Evolutionary conservation across 2,797 vertebrate genomes (phyloP), one percentile per base, ranked within the genome.

Genomic region (Chelidonichthys spinosus): DNA sequence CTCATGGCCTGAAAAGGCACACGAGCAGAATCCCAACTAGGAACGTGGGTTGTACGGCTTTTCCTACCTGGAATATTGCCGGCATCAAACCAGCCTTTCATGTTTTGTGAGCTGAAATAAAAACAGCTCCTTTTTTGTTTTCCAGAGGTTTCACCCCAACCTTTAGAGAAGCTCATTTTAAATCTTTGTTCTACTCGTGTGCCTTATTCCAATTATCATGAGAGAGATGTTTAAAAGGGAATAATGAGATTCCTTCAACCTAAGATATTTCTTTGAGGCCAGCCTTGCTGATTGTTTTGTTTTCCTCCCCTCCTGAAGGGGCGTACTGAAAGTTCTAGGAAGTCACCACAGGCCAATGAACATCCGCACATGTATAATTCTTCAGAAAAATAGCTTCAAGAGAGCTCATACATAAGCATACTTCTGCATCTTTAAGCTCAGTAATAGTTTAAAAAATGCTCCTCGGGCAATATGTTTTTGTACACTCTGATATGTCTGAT

Each of bases 21-120:
- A 75, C 46, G 14, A 7, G 60, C 71, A 72, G 64, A 72, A 80
- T 82, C 67, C 50, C 73, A 68, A 66, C 62, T 11, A 40, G 68
- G 55, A 68, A 72, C 54, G 73, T 32, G 71, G 66, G 61, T 25
- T 63, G 76, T 76, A 17, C 18, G 13, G 79, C 74, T 89, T 90
- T 75, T 83, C 71, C 67, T 13, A 86, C 65, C 77, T 81, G 76
- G 80, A 90, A 90, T 76, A 69, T 65, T 81, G 85, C 62, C 14
- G 75, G 90, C 87, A 79, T 83, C 61, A 76, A 44, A 54, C 54
- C 53, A 49, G 67, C 68, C 69, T 84, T 92, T 85, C 15, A 85
- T 89, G 10, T 85, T 88, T 82, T 50, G 74, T 67, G 7, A 72
- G 78, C 66, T 62, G 56, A 76, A 87, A 78, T 72, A 85, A 78